Evolutionary conservation across 2,888 invertebrate species (phyloP), one percentile per base, ranked within the genome.

Genomic region (Cremastobaeus sp.): DNA sequence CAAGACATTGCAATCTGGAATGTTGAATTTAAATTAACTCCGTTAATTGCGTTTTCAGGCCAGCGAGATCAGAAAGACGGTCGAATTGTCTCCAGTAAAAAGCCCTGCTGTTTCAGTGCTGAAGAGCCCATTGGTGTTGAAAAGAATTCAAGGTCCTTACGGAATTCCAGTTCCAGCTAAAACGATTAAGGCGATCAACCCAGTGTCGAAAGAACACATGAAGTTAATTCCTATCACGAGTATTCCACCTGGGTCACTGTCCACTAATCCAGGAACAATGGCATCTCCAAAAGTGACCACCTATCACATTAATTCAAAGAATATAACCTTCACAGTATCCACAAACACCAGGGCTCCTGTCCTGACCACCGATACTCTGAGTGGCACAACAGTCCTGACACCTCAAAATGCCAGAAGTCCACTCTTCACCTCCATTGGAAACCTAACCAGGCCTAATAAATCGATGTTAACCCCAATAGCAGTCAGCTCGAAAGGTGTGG

Each of bases 221-320:
- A 81, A 82, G 35, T 14, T 84, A 8, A 79, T 82, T 4, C 91
- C 90, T 0, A 21, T 82, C 1, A 73, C 48, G 1, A 41, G 69
- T n/a, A 59, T 69, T 1, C 9, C 75, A 1, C 55, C 28, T 18
- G 68, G 3, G 14, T 68, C 43, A 32, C n/a, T 30, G 11, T 18
- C 28, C 34, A 75, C 25, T 20, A 57, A 18, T n/a, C 60, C 76
- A 0, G 55, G 68, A 0, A 62, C 75, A 0, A 64, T 55, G 3
- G 48, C 70, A 1, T 74, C 70, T n/a, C 66, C 41, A 9, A 34
- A 21, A 2, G 11, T 48, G 11, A 68, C 76, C 0, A 77, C 76
- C 8, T 74, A 66, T 9, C 62, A 76, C 34, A 55, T 77, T 12
- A 75, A 77, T 37, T 41, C 73, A 0, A 77, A 76, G 37, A 74